These are phyloP conservation scores for Astatotilapia flaviijosephi DNA, from an alignment of 2,113 vertebrate species.

Conservation along the genomic window DNA sequence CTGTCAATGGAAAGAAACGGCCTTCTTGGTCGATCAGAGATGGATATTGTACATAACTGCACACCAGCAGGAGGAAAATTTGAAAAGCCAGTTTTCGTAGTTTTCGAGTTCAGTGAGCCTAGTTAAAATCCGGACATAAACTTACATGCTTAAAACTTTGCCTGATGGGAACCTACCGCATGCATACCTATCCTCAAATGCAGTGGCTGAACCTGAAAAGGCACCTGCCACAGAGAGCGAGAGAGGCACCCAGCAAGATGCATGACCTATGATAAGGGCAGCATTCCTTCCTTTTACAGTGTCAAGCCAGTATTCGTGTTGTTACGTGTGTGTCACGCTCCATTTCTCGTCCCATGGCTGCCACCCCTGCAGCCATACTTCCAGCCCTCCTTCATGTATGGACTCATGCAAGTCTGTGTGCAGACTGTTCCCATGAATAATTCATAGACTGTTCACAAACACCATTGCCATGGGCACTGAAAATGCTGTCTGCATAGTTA, in stretches of 20 bases:
- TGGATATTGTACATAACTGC: background rate
- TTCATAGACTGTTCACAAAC: background rate
- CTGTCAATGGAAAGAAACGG: accelerated
- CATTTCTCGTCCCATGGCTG: background rate
- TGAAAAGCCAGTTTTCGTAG: accelerated
- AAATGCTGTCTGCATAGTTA: background rate
- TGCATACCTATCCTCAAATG: background rate
- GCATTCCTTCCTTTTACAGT: background rate
- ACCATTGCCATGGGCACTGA: background rate
- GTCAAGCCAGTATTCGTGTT: background rate
- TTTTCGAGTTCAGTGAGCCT: background rate
- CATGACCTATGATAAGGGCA: background rate
- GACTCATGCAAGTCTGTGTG: background rate
- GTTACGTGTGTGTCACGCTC: background rate
- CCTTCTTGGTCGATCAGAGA: background rate
- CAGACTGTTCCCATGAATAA: background rate
- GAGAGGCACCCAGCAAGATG: background rate
- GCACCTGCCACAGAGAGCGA: background rate
- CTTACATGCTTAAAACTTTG: background rate
- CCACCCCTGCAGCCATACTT: background rate
- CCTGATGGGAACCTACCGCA: background rate
- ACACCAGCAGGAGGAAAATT: background rate
- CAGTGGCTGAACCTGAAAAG: background rate
- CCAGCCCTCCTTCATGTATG: background rate
- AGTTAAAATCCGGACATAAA: background rate